Conservation (phyloP, 2,113 vertebrate species). For the Eptatretus burgeri region DNA sequence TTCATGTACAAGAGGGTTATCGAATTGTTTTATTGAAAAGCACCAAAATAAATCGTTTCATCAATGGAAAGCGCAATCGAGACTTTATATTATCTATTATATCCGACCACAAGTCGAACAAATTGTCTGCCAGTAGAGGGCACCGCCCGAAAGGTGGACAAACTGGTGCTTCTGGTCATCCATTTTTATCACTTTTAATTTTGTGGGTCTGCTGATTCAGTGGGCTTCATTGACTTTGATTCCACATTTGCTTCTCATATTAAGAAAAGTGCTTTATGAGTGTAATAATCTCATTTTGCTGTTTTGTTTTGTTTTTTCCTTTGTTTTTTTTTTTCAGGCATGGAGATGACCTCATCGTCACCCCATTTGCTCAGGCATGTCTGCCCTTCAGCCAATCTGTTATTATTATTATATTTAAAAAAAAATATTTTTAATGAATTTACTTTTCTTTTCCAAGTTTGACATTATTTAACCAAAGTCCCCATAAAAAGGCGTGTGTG, state of each 20-base stretch:
- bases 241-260: slow-evolving; percentile 2
- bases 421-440: neutral
- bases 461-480: neutral
- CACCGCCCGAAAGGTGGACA: too few relatives aligned
- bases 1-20: too few relatives aligned
- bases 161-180: neutral
- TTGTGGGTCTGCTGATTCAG: neutral
- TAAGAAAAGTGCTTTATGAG: neutral
- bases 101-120: too few relatives aligned
- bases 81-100: too few relatives aligned
- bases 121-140: too few relatives aligned
- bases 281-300: neutral
- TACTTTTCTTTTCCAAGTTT: neutral
- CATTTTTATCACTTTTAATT: neutral
- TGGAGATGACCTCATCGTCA: slow-evolving; percentile 63
- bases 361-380: slow-evolving; percentile 63
- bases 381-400: neutral
- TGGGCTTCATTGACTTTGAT: neutral
- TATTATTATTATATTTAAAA: neutral
- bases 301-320: slow-evolving; percentile 7
- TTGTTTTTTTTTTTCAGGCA: slow-evolving; percentile 21
- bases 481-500: neutral
- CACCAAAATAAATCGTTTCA: too few relatives aligned
- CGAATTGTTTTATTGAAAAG: too few relatives aligned
- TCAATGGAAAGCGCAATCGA: too few relatives aligned